Base-by-base conservation (phyloP, 2,888 invertebrate genomes). In the Scaptomyza caliginosa region DNA sequence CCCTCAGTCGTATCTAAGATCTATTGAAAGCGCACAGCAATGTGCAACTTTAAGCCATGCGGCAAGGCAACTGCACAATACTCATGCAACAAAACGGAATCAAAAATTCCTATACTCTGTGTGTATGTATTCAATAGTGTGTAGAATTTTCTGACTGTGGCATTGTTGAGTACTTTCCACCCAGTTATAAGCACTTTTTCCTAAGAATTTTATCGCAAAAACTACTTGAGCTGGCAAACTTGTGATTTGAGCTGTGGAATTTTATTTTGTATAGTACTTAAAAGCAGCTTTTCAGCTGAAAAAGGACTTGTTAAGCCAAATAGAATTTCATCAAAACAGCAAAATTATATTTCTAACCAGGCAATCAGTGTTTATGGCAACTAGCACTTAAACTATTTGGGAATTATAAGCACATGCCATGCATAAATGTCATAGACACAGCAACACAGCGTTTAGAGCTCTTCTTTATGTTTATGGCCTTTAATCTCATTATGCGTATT, bases 161-260 rank as follows among this genome's bases (percentile, higher is more conserved):
- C 42, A 54, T 50, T 59, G 42, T 17, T 42, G 38, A 39, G 39
- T 32, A 51, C 60, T 59, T 75, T 67, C 46, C 48, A 46, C 28
- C 55, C 60, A 66, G 62, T 66, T 71, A 75, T 66, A 52, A 60
- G 43, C 50, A 63, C 42, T 56, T 64, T 62, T 63, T 49, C 30
- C 34, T 7, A 54, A 50, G 26, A 55, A 38, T 28, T 43, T n/a
- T 26, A 23, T 48, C 42, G 50, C 17, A 58, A 73, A 56, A 50
- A 58, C 40, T 45, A 52, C 43, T 55, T 23, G 34, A 34, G 17
- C 6, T 46, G 32, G 7, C n/a, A 21, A 58, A 38, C 57, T 48
- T 63, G 51, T 48, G 36, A 8, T 10, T 26, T 8, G 10, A 6
- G 26, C 26, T 5, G 3, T 8, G 8, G 24, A 2, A 8, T 8